These are phyloP conservation scores for Stichopus horrens DNA, from an alignment of 53 echinoderm and acorn worm species.

Conservation along the genomic window DNA sequence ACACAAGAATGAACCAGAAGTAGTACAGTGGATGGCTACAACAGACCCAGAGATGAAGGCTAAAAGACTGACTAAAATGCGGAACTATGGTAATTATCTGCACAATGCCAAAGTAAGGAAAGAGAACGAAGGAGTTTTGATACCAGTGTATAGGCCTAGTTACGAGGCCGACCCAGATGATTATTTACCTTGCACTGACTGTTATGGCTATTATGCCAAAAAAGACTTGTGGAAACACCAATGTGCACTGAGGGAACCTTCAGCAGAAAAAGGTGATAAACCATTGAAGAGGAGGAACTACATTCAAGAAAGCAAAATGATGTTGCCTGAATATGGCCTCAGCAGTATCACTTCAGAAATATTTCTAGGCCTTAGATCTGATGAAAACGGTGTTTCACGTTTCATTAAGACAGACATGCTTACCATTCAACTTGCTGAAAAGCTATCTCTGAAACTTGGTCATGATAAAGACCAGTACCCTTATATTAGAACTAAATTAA, in stretches of 20 bases:
- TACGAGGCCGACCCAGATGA: slow-evolving; percentile 39
- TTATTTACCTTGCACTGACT: slow-evolving; percentile 58
- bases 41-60: slow-evolving; percentile 57
- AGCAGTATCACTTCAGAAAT: slow-evolving; percentile 25
- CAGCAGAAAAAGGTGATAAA: not conserved
- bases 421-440: slow-evolving; percentile 60
- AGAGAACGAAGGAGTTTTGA: slow-evolving; percentile 54
- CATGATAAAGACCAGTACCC: slow-evolving; percentile 34
- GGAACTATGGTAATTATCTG: slow-evolving; percentile 67
- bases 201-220: slow-evolving; percentile 62
- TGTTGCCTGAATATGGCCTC: slow-evolving; percentile 31
- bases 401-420: slow-evolving; percentile 51
- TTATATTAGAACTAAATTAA: slow-evolving; percentile 35
- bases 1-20: slow-evolving; percentile 58
- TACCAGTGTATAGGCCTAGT: slow-evolving; percentile 55
- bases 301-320: slow-evolving; percentile 35
- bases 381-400: not conserved
- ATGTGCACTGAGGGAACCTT: slow-evolving; percentile 30
- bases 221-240: slow-evolving; percentile 60
- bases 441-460: slow-evolving; percentile 40
- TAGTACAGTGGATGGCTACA: slow-evolving; percentile 57
- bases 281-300: slow-evolving; percentile 12
- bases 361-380: slow-evolving; percentile 24
- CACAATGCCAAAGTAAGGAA: slow-evolving; percentile 65
- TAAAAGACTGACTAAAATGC: slow-evolving; percentile 60